Conservation (phyloP, 1,140 invertebrate genomes). For the Cecropterus lyciades region DNA sequence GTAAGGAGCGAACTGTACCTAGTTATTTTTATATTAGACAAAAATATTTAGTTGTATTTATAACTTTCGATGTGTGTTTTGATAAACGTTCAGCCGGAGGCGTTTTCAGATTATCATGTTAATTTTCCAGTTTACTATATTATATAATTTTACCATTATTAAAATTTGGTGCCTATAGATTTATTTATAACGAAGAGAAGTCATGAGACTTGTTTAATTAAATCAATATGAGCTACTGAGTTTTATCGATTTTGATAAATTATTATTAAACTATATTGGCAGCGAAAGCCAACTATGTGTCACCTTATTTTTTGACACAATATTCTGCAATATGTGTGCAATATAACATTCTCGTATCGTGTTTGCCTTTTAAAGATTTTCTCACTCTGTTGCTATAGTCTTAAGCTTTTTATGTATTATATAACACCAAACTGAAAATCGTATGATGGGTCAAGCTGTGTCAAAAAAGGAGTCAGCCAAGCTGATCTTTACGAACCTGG, state of each 20-base stretch:
- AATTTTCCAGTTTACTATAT: neutral
- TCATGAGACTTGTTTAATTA: neutral
- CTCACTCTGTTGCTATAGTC: too few relatives aligned
- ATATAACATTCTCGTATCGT: too few relatives aligned
- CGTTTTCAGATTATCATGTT: neutral
- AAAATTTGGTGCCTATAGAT: constrained; percentile 1
- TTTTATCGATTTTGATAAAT: neutral
- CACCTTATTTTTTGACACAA: too few relatives aligned
- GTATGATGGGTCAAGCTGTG: too few relatives aligned
- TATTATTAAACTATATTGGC: too few relatives aligned
- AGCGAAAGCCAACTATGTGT: too few relatives aligned
- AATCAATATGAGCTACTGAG: neutral
- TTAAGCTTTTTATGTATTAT: too few relatives aligned
- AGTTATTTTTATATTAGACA: neutral
- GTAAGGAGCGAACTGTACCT: neutral
- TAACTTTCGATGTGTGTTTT: neutral
- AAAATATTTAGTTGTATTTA: neutral
- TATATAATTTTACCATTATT: constrained; percentile 1
- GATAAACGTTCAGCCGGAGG: neutral
- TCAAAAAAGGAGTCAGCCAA: too few relatives aligned
- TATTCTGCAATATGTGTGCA: too few relatives aligned
- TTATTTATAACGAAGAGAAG: neutral
- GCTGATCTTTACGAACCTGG: too few relatives aligned
- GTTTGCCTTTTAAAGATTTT: too few relatives aligned
- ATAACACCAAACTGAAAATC: too few relatives aligned